Conservation (phyloP, 35 echinoderm and acorn worm species). For the Strongylocentrotus purpuratus region DNA sequence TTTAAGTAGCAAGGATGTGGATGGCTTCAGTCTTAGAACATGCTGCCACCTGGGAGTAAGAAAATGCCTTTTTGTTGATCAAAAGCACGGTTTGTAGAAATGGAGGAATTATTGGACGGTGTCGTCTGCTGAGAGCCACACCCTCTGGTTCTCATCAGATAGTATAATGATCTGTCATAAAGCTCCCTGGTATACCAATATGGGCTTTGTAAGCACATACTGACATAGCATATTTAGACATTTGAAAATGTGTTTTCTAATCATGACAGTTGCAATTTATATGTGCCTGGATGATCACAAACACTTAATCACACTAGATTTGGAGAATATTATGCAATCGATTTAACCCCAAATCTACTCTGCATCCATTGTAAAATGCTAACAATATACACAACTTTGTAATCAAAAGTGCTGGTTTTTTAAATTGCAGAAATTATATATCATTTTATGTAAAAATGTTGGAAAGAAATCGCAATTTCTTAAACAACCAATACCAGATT, state of each 20-base stretch:
- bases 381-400: conserved; percentile 19
- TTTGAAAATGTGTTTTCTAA: background rate
- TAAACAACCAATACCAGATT: background rate
- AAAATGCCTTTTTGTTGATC: background rate
- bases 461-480: conserved; percentile 34
- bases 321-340: background rate
- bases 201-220: background rate
- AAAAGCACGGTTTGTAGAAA: background rate
- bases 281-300: conserved; percentile 8
- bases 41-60: background rate
- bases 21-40: background rate
- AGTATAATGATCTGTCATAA: background rate
- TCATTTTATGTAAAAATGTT: conserved; percentile 40
- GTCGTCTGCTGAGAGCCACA: background rate
- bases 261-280: background rate
- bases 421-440: conserved; percentile 25
- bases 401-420: conserved; percentile 43
- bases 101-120: background rate
- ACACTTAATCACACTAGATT: background rate
- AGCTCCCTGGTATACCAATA: background rate
- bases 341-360: background rate
- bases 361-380: conserved; percentile 17
- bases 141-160: background rate
- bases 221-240: background rate
- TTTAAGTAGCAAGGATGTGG: too few species aligned